A percentile compares a stretch with the other conserved stretches of the same genome.
These are phyloP conservation scores for Hemibagrus wyckioides DNA, from an alignment of 2,113 vertebrate species.

Conservation along the genomic window DNA sequence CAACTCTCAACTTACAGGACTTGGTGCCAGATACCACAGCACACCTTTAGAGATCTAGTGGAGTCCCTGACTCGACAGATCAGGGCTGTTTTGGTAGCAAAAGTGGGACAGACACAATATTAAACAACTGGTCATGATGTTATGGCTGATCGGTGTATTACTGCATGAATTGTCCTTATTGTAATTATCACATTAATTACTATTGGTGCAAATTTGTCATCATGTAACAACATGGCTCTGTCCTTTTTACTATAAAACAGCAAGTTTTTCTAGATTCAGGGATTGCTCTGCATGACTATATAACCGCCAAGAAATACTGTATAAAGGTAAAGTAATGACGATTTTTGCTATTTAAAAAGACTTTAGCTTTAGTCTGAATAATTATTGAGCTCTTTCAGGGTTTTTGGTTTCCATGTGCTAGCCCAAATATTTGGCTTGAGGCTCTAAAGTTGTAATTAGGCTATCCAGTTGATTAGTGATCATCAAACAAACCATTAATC, in stretches of 20 bases:
- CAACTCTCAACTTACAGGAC: no score
- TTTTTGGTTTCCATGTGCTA: background rate
- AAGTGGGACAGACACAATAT: no score
- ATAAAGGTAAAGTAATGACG: background rate
- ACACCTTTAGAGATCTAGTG: no score
- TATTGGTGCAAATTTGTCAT: background rate
- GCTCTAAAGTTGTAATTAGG: slow-evolving; percentile 1
- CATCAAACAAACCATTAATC: slow-evolving; percentile 22
- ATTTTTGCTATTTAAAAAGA: background rate
- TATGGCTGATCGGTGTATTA: no score
- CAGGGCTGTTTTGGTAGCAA: no score
- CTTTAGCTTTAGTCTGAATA: background rate
- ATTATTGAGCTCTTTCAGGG: background rate
- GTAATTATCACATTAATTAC: background rate
- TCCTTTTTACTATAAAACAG: background rate
- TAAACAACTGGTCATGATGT: no score
- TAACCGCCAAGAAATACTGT: background rate
- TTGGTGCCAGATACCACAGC: no score
- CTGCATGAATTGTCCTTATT: background rate
- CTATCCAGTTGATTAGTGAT: slow-evolving; percentile 24
- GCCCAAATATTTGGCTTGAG: slow-evolving; percentile 17
- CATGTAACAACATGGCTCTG: background rate
- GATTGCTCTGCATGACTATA: background rate
- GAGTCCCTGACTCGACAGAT: no score
- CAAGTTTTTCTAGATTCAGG: background rate